A percentile compares a stretch with the other conserved stretches of the same genome.
phyloP scores from a whole-genome alignment of 2,888 invertebrate genomes.

The Saturnia pavonia region DNA sequence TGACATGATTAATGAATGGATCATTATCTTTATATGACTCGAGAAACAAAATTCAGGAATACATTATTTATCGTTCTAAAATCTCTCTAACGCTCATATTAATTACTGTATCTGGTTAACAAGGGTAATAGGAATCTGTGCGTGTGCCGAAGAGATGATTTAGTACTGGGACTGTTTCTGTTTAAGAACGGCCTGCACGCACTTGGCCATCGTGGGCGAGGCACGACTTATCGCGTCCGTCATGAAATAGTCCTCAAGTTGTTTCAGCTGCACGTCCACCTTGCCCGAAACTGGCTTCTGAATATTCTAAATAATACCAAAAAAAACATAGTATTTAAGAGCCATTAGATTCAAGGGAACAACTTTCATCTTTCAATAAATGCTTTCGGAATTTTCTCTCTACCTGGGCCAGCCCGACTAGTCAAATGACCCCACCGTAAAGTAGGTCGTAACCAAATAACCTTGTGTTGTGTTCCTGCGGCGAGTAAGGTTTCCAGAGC shows the following conservation, averaged over 20 bases:
- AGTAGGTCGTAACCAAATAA: no score
- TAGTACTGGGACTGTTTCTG: slow-evolving; percentile 79
- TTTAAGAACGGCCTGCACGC: slow-evolving; percentile 94
- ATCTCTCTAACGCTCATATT: slow-evolving; percentile 18
- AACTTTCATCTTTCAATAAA: no score
- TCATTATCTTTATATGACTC: slow-evolving; percentile 30
- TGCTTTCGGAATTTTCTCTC: no score
- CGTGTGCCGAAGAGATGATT: slow-evolving; percentile 22
- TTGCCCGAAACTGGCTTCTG: slow-evolving; percentile 79
- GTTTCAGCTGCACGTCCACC: slow-evolving; percentile 88
- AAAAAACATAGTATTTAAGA: slow-evolving; percentile 11
- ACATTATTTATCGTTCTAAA: slow-evolving; percentile 28
- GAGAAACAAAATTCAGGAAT: slow-evolving; percentile 46
- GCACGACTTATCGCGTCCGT: slow-evolving; percentile 98
- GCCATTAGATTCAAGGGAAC: background rate
- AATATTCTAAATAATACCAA: slow-evolving; percentile 54
- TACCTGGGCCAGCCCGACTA: no score
- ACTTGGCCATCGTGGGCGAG: slow-evolving; percentile 99
- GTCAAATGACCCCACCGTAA: no score
- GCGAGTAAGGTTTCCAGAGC: no score
- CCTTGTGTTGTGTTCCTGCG: no score
- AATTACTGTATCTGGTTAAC: background rate
- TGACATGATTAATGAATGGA: background rate
- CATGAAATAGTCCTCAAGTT: slow-evolving; percentile 95
- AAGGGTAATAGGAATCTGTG: background rate